These are phyloP conservation scores for Leptosomus discolor DNA, from an alignment of 2,113 vertebrate species.

Conservation along the genomic window DNA sequence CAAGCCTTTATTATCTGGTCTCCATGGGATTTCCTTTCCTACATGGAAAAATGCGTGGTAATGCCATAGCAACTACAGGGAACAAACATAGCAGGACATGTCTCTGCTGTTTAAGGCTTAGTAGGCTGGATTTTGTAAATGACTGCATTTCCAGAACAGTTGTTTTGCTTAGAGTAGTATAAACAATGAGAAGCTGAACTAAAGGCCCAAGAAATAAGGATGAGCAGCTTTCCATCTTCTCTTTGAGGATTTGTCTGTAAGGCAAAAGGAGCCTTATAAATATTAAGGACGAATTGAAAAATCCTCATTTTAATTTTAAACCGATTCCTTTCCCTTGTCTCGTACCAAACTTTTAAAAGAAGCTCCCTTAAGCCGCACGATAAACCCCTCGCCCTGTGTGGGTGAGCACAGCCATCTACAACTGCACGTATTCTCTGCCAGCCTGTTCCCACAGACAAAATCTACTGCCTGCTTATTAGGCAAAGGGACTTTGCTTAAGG, in stretches of 20 bases:
- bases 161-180: slow-evolving; percentile 30
- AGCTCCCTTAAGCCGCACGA: background rate
- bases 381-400: background rate
- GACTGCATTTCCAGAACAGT: slow-evolving; percentile 26
- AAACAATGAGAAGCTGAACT: slow-evolving; percentile 34
- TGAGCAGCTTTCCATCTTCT: slow-evolving; percentile 8
- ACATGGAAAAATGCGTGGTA: slow-evolving; percentile 78
- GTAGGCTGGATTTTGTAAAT: slow-evolving; percentile 13
- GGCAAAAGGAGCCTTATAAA: slow-evolving; percentile 35
- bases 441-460: slow-evolving; percentile 10
- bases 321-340: background rate
- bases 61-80: slow-evolving; percentile 60
- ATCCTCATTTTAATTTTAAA: slow-evolving; percentile 47
- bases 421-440: background rate
- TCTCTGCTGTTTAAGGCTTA: slow-evolving; percentile 26
- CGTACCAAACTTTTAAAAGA: background rate
- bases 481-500: background rate
- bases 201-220: slow-evolving; percentile 22
- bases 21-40: slow-evolving; percentile 73
- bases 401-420: background rate
- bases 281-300: background rate
- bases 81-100: slow-evolving; percentile 8
- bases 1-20: slow-evolving; percentile 79
- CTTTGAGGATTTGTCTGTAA: background rate
- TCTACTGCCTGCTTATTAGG: background rate